A percentile compares a stretch with the other conserved stretches of the same genome.
Evolutionary conservation across 2,113 vertebrate species (phyloP).

Genomic region (Oxyruncus cristatus): DNA sequence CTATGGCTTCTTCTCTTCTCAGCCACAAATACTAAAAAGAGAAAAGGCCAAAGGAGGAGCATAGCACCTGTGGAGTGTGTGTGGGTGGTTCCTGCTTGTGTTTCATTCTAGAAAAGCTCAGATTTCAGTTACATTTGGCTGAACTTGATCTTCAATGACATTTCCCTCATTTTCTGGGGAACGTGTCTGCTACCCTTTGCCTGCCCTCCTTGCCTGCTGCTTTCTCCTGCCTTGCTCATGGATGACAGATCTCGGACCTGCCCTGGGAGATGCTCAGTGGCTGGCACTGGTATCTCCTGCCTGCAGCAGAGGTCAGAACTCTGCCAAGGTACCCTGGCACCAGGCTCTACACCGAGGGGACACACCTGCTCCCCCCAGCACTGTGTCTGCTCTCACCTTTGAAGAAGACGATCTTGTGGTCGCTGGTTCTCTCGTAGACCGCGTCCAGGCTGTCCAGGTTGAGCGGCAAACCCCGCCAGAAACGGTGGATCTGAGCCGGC

Average conservation of each 20-base stretch:
- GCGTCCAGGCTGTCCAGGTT: conserved; percentile 92
- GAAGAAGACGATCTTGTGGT: conserved; percentile 97
- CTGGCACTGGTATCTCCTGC: neutral
- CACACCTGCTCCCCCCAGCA: fast-evolving
- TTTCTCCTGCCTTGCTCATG: neutral
- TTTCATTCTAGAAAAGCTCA: neutral
- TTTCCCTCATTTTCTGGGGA: neutral
- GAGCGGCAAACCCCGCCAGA: conserved; percentile 91
- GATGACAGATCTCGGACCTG: neutral
- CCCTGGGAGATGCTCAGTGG: neutral
- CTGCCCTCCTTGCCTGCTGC: neutral
- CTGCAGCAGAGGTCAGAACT: neutral
- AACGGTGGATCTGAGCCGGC: conserved; percentile 91
- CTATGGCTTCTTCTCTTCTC: neutral
- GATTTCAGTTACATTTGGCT: neutral
- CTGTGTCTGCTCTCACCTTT: conserved; percentile 77
- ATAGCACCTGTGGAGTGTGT: neutral
- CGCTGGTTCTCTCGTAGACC: conserved; percentile 87
- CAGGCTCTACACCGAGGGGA: fast-evolving
- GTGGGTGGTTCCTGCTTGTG: neutral
- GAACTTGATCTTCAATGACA: neutral
- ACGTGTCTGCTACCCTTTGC: neutral
- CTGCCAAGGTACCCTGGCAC: neutral
- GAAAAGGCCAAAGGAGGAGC: neutral
- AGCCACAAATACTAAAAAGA: neutral